These are phyloP conservation scores for Haliclona indistincta DNA, from an alignment of 37 sponge, comb jelly and placozoan species.

Conservation along the genomic window DNA sequence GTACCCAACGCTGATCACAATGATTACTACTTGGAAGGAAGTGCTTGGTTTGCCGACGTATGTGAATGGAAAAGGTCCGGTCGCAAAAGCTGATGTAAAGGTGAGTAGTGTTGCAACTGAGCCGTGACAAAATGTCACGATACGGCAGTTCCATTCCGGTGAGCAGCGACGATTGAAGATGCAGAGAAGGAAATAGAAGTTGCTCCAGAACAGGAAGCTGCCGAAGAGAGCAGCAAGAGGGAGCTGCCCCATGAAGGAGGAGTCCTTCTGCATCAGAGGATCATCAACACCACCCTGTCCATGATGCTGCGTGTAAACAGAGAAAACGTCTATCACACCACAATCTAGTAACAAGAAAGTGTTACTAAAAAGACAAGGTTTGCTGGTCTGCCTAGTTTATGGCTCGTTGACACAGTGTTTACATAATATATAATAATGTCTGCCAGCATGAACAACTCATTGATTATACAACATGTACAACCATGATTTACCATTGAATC, in stretches of 20 bases:
- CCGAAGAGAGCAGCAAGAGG: constrained; percentile 25
- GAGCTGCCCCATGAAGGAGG: constrained; percentile 6
- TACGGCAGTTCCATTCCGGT: constrained; percentile 84
- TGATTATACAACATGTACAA: too few species aligned
- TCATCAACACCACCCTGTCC: background rate
- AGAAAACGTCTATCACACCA: too few species aligned
- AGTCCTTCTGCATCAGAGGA: background rate
- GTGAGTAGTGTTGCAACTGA: constrained; percentile 40
- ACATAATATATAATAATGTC: too few species aligned
- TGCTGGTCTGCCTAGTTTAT: too few species aligned
- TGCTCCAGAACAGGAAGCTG: constrained; percentile 70
- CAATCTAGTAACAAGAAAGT: too few species aligned
- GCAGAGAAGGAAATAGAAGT: constrained; percentile 55
- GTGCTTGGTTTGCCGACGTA: constrained; percentile 68
- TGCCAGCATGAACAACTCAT: too few species aligned
- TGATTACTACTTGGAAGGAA: constrained; percentile 49
- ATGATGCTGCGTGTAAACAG: too few species aligned
- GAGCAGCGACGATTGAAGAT: constrained; percentile 41
- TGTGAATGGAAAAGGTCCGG: constrained; percentile 75
- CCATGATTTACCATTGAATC: too few species aligned
- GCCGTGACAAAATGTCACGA: constrained; percentile 76
- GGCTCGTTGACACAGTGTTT: too few species aligned
- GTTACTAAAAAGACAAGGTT: too few species aligned
- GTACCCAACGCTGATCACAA: constrained; percentile 83
- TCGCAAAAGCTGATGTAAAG: constrained; percentile 42